phyloP scores from a whole-genome alignment of 2,888 invertebrate species.

The Masnerella sp. region DNA sequence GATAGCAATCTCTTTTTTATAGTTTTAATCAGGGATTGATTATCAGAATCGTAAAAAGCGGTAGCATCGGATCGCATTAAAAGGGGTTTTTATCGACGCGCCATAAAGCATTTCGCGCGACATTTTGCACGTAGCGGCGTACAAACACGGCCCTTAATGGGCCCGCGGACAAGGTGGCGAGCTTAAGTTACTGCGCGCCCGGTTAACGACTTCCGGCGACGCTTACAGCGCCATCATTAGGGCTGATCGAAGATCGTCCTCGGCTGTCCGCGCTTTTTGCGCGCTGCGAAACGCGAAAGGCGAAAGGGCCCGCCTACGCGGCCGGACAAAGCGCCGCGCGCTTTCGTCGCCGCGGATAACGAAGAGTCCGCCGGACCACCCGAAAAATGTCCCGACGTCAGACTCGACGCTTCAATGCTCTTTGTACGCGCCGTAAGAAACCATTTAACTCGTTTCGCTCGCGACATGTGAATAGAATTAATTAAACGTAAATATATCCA shows the following conservation, averaged over 20 bases:
- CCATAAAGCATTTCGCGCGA: conserved; percentile 50
- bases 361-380: conserved; percentile 1
- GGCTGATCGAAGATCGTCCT: conserved; percentile 57
- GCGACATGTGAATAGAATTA: too few species aligned
- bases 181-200: conserved; percentile 51
- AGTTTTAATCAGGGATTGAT: conserved; percentile 1
- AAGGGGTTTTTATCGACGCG: conserved; percentile 39
- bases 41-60: conserved; percentile 21
- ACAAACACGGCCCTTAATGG: conserved; percentile 56
- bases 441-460: too few species aligned
- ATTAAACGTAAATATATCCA: too few species aligned
- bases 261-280: conserved; percentile 48
- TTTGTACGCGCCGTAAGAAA: not conserved
- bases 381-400: conserved; percentile 14
- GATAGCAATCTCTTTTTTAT: not conserved
- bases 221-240: conserved; percentile 58
- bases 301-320: conserved; percentile 13
- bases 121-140: conserved; percentile 51
- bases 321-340: conserved; percentile 11
- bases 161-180: conserved; percentile 48
- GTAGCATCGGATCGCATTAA: conserved; percentile 31
- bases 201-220: conserved; percentile 56
- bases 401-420: not conserved
- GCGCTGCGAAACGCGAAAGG: conserved; percentile 26
- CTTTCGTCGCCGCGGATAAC: conserved; percentile 10